Percentiles rank a stretch among this genome's conserved stretches.
phyloP scores from a whole-genome alignment of 2,888 invertebrate species.

The Pseudococcus viburni region DNA sequence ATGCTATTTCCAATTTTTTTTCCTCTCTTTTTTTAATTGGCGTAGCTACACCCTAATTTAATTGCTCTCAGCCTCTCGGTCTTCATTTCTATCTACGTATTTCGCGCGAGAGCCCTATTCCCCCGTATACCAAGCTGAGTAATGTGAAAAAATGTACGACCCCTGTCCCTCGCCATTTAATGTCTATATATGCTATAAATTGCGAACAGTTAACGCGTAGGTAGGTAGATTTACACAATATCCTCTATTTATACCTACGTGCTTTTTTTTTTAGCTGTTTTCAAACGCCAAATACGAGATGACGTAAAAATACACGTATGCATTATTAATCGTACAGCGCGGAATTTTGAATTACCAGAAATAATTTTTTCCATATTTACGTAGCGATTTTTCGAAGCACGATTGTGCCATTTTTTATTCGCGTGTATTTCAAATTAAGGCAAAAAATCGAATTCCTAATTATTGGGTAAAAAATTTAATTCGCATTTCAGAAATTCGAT shows the following conservation, averaged over 20 bases:
- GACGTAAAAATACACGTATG: neutral
- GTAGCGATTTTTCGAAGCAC: too few species aligned
- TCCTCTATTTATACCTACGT: neutral
- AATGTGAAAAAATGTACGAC: neutral
- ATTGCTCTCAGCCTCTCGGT: conserved; percentile 16
- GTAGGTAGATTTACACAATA: conserved; percentile 21
- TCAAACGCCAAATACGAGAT: conserved; percentile 18
- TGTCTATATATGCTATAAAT: conserved; percentile 9
- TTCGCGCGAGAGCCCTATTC: neutral
- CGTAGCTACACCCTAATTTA: conserved; percentile 41
- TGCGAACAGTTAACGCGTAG: conserved; percentile 17
- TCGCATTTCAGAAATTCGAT: too few species aligned
- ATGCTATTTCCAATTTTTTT: conserved; percentile 57
- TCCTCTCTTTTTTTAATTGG: conserved; percentile 39
- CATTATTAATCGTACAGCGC: conserved; percentile 8
- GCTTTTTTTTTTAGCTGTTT: neutral
- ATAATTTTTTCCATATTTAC: neutral
- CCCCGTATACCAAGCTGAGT: neutral
- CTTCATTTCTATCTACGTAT: neutral
- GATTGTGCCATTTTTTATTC: too few species aligned
- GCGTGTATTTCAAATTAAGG: too few species aligned
- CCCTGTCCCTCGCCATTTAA: neutral
- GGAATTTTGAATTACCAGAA: neutral
- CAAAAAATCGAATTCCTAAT: too few species aligned
- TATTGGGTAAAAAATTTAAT: too few species aligned